These are phyloP conservation scores for Pentalonia nigronervosa DNA, from an alignment of 1,140 invertebrate genomes.

Conservation along the genomic window DNA sequence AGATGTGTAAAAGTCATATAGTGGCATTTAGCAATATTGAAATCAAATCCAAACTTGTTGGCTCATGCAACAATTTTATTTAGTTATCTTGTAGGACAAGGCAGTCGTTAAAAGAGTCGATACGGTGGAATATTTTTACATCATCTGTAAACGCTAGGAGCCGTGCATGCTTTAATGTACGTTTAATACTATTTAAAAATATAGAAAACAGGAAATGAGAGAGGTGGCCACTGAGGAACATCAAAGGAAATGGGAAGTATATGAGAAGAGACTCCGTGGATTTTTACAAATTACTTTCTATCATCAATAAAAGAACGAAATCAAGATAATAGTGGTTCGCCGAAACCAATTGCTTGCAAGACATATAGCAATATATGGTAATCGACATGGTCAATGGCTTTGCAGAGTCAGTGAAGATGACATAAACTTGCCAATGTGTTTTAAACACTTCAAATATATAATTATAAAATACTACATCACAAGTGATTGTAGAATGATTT, in stretches of 20 bases:
- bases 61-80: neutral
- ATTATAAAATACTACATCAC: neutral
- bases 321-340: neutral
- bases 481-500: neutral
- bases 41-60: neutral
- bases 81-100: neutral
- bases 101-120: neutral
- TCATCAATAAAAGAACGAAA: neutral
- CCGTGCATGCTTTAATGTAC: too few relatives aligned
- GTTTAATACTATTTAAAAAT: neutral
- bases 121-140: too few relatives aligned
- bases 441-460: constrained; percentile 3
- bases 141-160: neutral
- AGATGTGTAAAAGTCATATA: too few relatives aligned
- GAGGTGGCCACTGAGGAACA: neutral
- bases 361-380: neutral
- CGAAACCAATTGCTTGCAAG: neutral
- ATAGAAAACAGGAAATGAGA: neutral
- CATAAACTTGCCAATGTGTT: neutral
- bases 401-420: constrained; percentile 10
- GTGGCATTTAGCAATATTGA: too few relatives aligned
- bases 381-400: neutral
- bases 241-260: neutral
- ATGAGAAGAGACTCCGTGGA: neutral
- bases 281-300: neutral